Evolutionary conservation across 1,140 invertebrate genomes (phyloP).

Genomic region (Platyscapa corneri): DNA sequence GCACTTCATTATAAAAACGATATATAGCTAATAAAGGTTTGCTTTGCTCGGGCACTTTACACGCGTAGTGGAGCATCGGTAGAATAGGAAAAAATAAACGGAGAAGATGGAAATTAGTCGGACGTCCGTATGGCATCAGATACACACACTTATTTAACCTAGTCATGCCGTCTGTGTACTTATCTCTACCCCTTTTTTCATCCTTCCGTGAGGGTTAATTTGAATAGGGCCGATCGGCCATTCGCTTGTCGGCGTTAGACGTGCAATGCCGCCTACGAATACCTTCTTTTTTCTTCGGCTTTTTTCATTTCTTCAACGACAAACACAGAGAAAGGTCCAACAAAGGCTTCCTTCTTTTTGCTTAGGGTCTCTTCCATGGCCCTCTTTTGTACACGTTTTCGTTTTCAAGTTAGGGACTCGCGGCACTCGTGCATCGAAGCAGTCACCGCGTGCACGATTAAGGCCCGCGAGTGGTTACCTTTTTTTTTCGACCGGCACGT

Average conservation of each 20-base stretch:
- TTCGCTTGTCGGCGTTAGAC: slow-evolving; percentile 46
- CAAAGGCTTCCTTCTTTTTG: neutral
- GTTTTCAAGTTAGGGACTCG: neutral
- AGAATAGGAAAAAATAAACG: slow-evolving; percentile 21
- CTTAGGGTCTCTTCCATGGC: neutral
- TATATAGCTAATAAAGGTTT: slow-evolving; percentile 49
- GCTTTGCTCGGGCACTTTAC: neutral
- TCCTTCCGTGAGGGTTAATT: slow-evolving; percentile 72
- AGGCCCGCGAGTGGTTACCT: neutral
- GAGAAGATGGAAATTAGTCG: slow-evolving; percentile 48
- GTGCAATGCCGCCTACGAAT: slow-evolving; percentile 62
- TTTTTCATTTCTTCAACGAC: slow-evolving; percentile 53
- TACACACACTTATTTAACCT: slow-evolving; percentile 60
- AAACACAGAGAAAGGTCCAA: neutral
- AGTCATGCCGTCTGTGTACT: slow-evolving; percentile 67
- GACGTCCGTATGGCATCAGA: slow-evolving; percentile 65
- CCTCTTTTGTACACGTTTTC: neutral
- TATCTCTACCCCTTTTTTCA: slow-evolving; percentile 54
- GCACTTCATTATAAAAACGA: slow-evolving; percentile 33
- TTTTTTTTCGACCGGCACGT: neutral
- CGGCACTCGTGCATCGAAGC: neutral
- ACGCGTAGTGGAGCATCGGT: neutral
- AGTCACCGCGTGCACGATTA: neutral
- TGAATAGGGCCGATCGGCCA: slow-evolving; percentile 66
- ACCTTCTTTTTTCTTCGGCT: slow-evolving; percentile 51